These are phyloP conservation scores for Pelagia noctiluca DNA, from an alignment of 30 jellyfish, hydroid and myxozoan genomes.

Conservation along the genomic window DNA sequence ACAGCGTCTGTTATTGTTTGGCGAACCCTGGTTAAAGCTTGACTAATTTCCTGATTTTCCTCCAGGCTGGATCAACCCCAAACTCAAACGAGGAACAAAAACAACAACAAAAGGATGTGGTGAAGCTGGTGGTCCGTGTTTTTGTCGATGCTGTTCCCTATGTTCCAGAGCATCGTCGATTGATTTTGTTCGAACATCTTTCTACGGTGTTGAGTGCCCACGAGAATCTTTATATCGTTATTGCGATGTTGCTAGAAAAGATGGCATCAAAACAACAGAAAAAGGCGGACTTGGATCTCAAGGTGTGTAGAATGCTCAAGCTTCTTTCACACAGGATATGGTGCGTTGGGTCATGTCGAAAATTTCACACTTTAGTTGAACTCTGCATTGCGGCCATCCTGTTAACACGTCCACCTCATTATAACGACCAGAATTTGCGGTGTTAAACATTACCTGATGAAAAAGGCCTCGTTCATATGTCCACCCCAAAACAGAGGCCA, in stretches of 20 bases:
- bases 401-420: too few species aligned
- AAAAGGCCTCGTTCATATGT: too few species aligned
- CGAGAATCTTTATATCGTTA: constrained; percentile 52
- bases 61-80: constrained; percentile 51
- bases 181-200: constrained; percentile 72
- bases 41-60: too few species aligned
- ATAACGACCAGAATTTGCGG: too few species aligned
- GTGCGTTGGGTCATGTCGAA: too few species aligned
- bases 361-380: too few species aligned
- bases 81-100: background rate
- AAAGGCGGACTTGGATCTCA: background rate
- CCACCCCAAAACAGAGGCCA: too few species aligned
- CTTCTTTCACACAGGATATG: too few species aligned
- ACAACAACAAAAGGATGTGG: constrained; percentile 62
- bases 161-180: constrained; percentile 97
- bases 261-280: constrained; percentile 31
- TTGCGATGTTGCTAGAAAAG: constrained; percentile 74
- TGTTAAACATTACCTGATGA: too few species aligned
- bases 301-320: background rate
- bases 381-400: too few species aligned
- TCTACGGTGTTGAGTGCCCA: constrained; percentile 69
- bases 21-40: too few species aligned
- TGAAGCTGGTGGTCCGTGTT: constrained; percentile 78
- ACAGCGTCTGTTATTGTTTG: too few species aligned
- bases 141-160: constrained; percentile 96